phyloP scores from a whole-genome alignment of 2,797 vertebrate species.

The Crenichthys baileyi region DNA sequence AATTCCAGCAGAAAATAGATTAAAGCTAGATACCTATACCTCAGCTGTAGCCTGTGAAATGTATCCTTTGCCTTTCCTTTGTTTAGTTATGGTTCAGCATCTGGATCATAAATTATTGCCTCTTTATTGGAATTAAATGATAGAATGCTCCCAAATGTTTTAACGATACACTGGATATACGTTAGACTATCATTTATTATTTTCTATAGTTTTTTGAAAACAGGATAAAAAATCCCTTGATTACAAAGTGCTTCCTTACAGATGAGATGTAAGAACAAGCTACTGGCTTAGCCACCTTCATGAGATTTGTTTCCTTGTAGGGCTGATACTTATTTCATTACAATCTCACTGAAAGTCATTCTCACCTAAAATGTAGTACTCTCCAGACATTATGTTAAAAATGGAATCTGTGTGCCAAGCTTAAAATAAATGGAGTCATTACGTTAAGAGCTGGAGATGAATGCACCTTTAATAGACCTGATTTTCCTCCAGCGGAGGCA shows the following conservation, averaged over 20 bases:
- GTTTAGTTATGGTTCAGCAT: constrained; percentile 60
- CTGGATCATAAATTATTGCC: constrained; percentile 43
- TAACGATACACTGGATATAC: neutral
- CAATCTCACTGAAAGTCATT: neutral
- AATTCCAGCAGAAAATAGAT: constrained; percentile 73
- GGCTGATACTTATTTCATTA: neutral
- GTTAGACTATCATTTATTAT: neutral
- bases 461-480: neutral
- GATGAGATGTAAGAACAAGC: neutral
- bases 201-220: neutral
- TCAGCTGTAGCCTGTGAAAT: constrained; percentile 57
- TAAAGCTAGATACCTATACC: constrained; percentile 63
- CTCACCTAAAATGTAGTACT: neutral
- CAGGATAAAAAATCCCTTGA: neutral
- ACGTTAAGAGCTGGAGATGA: neutral
- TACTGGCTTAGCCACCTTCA: neutral
- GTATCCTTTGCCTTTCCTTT: constrained; percentile 57
- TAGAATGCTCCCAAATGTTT: constrained; percentile 21
- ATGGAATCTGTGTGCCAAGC: neutral
- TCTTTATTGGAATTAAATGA: constrained; percentile 24
- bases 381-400: neutral
- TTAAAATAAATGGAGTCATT: neutral
- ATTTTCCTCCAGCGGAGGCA: neutral
- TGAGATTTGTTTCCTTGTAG: neutral
- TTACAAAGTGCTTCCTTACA: neutral